Evolutionary conservation across 1,140 invertebrate genomes (phyloP).

Genomic region (Drosophila burlai): DNA sequence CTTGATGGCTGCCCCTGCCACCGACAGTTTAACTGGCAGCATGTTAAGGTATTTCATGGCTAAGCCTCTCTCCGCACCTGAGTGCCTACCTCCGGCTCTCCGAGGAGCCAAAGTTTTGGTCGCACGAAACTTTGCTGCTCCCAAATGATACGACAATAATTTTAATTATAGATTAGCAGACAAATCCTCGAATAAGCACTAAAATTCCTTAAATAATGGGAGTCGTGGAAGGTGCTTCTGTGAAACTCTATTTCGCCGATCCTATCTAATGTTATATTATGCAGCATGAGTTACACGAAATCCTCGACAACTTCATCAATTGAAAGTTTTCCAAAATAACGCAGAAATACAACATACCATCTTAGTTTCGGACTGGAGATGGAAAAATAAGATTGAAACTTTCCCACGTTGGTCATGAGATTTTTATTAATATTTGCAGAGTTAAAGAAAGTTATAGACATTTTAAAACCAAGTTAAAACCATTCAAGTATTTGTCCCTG

Average conservation of each 20-base stretch:
- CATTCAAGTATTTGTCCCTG: conserved; percentile 10
- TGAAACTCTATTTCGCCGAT: neutral
- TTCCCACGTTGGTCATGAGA: no score
- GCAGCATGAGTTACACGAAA: no score
- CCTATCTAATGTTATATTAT: no score
- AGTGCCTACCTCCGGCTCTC: neutral
- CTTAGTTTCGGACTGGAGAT: no score
- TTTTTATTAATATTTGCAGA: neutral
- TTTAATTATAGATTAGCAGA: conserved; percentile 76
- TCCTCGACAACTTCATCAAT: no score
- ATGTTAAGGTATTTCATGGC: conserved; percentile 66
- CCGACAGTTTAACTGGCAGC: conserved; percentile 69
- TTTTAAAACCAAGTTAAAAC: neutral
- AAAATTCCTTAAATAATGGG: conserved; percentile 56
- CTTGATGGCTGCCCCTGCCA: neutral
- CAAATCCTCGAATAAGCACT: conserved; percentile 60
- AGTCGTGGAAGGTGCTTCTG: neutral
- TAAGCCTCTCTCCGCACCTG: conserved; percentile 36
- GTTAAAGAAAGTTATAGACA: no score
- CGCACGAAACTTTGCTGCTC: conserved; percentile 53
- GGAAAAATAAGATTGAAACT: no score
- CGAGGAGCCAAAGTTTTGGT: conserved; percentile 33
- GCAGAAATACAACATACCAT: neutral
- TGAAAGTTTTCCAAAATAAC: no score
- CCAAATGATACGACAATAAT: conserved; percentile 77